Percentiles rank a stretch among this genome's conserved stretches.
Conservation (phyloP, 2,888 invertebrate genomes). For the Geophilus truncorum region DNA sequence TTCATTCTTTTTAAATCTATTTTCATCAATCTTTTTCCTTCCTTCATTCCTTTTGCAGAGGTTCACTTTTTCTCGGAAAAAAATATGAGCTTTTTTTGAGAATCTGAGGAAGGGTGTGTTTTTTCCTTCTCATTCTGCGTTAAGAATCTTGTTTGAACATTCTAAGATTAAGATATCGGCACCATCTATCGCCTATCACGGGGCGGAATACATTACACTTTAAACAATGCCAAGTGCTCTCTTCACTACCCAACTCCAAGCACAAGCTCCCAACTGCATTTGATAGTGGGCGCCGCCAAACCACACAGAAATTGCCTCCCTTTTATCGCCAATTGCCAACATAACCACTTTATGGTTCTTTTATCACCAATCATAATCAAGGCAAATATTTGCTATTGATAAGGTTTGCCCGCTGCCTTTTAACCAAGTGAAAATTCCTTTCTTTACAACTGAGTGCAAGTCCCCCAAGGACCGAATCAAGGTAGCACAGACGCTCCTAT, state of each 20-base stretch:
- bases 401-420: conserved; percentile 9
- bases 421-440: neutral
- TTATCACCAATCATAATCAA: conserved; percentile 32
- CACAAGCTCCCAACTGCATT: neutral
- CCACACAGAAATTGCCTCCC: conserved; percentile 29
- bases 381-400: conserved; percentile 30
- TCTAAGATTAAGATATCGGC: conserved; percentile 33
- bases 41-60: neutral
- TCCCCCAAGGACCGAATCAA: conserved; percentile 1
- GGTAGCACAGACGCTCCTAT: neutral
- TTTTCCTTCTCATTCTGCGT: neutral
- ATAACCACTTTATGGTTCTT: conserved; percentile 33
- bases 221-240: conserved; percentile 27
- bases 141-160: conserved; percentile 31
- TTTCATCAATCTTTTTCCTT: neutral
- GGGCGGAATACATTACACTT: conserved; percentile 34
- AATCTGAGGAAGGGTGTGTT: neutral
- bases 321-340: conserved; percentile 30
- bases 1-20: conserved; percentile 7
- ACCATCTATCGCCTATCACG: conserved; percentile 30
- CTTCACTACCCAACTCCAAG: neutral
- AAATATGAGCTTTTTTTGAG: neutral
- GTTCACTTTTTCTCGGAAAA: neutral
- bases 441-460: neutral
- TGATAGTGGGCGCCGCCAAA: neutral